Conservation (phyloP, 1,140 invertebrate species). For the Drosophila santomea region DNA sequence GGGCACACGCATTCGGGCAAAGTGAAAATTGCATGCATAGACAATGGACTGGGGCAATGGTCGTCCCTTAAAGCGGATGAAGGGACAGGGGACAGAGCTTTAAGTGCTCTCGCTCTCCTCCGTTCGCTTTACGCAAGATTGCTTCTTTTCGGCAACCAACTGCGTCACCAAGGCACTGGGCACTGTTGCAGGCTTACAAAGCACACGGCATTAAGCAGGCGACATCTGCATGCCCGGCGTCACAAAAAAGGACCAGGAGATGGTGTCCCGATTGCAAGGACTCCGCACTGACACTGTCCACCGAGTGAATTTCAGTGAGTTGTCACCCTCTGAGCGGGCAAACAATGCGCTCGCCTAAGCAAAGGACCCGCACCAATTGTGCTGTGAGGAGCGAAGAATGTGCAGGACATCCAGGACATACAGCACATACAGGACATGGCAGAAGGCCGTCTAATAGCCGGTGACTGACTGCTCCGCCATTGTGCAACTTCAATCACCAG, state of each 20-base stretch:
- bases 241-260: slow-evolving; percentile 28
- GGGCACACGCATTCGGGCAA: slow-evolving; percentile 39
- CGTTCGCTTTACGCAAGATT: not conserved
- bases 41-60: slow-evolving; percentile 24
- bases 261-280: slow-evolving; percentile 21
- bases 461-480: slow-evolving; percentile 31
- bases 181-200: slow-evolving; percentile 36
- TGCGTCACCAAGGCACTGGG: slow-evolving; percentile 23
- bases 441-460: slow-evolving; percentile 53
- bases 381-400: slow-evolving; percentile 5
- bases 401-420: slow-evolving; percentile 1
- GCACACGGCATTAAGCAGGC: slow-evolving; percentile 34
- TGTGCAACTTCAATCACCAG: slow-evolving; percentile 65
- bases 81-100: not conserved
- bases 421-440: slow-evolving; percentile 17
- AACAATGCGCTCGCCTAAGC: slow-evolving; percentile 53
- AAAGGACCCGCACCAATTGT: slow-evolving; percentile 23
- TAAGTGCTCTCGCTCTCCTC: slow-evolving; percentile 11
- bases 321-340: slow-evolving; percentile 52
- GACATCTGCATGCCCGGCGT: slow-evolving; percentile 31
- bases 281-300: slow-evolving; percentile 10
- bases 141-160: not conserved
- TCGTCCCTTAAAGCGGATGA: slow-evolving; percentile 32
- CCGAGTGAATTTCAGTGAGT: slow-evolving; percentile 66
- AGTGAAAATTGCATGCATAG: slow-evolving; percentile 60